Conservation (phyloP, 1,140 invertebrate species). For the Procambarus virginalis region DNA sequence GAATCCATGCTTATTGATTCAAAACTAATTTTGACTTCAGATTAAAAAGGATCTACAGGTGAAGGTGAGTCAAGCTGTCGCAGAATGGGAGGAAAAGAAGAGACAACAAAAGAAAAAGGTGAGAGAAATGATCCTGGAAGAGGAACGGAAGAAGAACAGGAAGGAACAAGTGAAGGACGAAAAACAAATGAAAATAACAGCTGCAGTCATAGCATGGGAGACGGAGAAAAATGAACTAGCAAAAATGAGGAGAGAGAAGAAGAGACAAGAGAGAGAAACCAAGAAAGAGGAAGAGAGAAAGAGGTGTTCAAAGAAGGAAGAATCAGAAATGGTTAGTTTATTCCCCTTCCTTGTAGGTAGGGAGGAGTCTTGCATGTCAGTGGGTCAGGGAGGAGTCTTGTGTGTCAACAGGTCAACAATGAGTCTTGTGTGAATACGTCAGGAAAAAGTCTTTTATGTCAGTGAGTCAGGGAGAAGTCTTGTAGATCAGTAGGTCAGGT, state of each 20-base stretch:
- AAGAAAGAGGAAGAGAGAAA: slow-evolving; percentile 15
- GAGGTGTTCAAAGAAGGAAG: slow-evolving; percentile 11
- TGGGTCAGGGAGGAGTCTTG: too few relatives aligned
- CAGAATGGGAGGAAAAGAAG: slow-evolving; percentile 48
- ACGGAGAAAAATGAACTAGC: slow-evolving; percentile 49
- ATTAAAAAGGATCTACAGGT: slow-evolving; percentile 4
- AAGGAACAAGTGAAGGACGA: slow-evolving; percentile 29
- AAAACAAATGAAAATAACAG: slow-evolving; percentile 20
- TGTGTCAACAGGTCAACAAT: too few relatives aligned
- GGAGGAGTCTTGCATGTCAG: too few relatives aligned
- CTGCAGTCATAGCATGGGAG: slow-evolving; percentile 41
- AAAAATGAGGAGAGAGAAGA: slow-evolving; percentile 38
- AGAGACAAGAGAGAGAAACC: slow-evolving; percentile 19
- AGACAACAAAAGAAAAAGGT: slow-evolving; percentile 15
- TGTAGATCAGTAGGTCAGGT: too few relatives aligned
- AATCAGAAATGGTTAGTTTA: slow-evolving; percentile 40
- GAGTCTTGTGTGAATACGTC: too few relatives aligned
- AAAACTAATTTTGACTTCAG: not conserved
- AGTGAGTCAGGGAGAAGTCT: too few relatives aligned
- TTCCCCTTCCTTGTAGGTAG: too few relatives aligned
- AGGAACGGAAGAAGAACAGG: not conserved
- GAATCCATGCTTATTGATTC: too few relatives aligned
- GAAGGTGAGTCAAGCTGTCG: slow-evolving; percentile 18
- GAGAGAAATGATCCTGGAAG: slow-evolving; percentile 3
- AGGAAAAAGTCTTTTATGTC: too few relatives aligned